Evolutionary conservation across 2,113 vertebrate genomes (phyloP), one percentile per base, ranked within the genome.

Genomic region (Lycocorax pyrrhopterus): DNA sequence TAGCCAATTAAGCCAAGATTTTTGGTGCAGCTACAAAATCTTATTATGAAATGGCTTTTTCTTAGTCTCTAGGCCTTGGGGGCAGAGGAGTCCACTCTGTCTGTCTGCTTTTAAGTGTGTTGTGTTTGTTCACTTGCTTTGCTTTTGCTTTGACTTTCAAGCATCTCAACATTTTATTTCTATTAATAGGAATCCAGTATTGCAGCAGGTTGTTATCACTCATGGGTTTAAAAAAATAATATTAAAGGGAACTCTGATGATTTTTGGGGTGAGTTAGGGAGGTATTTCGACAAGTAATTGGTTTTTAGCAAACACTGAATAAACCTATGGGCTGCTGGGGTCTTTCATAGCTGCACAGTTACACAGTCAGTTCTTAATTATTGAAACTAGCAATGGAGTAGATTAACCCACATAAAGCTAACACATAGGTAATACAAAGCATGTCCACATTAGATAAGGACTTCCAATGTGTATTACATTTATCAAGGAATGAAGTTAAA

Each of bases 101-200:
- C 41, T 32, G 10, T 44, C 81, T 94, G 74, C 51, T 79, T 88
- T 82, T 93, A 87, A 89, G 46, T 8, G 29, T 55, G 74, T 39
- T 71, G 39, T 44, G 33, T 95, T 97, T 95, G 52, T 85, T 96
- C 76, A 56, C 19, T 83, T 89, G 14, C 64, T 49, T 68, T 96
- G 47, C 62, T 55, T 96, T 96, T 95, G 21, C 66, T 96, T 62
- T 96, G 58, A 55, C 58, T 96, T 95, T 77, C 81, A 93, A 95
- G 56, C 33, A 43, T 71, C 35, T 91, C 78, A 77, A 80, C 21
- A 43, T 74, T 90, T 89, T 72, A 29, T 79, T 94, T 96, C 60
- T 66, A 84, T 87, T 86, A 93, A 93, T 74, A 89, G 58, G 37
- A 96, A 71, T 55, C 25, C 23, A 72, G 37, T 67, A 47, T 66